Evolutionary conservation across 1,140 invertebrate species (phyloP), one percentile per base, ranked within the genome.

Genomic region (Diabrotica undecimpunctata): DNA sequence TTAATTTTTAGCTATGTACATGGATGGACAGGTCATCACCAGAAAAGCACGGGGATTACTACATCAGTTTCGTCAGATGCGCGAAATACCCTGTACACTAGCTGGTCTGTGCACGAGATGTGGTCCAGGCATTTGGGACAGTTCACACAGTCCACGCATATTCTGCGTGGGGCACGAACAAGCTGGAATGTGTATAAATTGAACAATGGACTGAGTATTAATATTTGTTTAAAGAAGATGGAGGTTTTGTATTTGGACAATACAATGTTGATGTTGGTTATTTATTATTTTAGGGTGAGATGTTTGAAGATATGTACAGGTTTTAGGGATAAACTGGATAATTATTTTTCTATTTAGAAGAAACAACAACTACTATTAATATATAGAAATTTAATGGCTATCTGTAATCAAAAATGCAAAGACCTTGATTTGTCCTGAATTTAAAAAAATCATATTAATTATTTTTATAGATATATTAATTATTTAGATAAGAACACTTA

Each of bases 41-140:
- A 84, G 92, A 67, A 97, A 97, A 84, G 95, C 95, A 2, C 85
- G 95, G 41, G 95, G 95, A 37, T 80, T 98, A 5, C 81, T 98
- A 0, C 87, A 96, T 79, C 90, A 96, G 78, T 97, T 95, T 79
- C 84, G 94, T 50, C 89, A 91, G 74, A 80, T 93, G 62, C 85
- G 90, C 9, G 85, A 88, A 67, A 88, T 97, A 62, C 95, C 95
- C 0, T 98, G 95, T 75, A 93, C 93, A 0, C 77, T 97, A 35
- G 89, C 88, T 10, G 90, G 90, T 8, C 82, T 97, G 58, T 96
- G 94, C 77, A 88, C 91, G 68, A 85, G 91, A 46, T 94, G 92
- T 75, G 92, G 93, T 4, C 91, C 93, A 6, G 94, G 93, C 5
- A 95, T 95, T 83, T 96, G 94, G 94, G 94, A 96, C 78, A 94